Evolutionary conservation across 2,888 invertebrate species (phyloP), one percentile per base, ranked within the genome.

Genomic region (Mechanitis messenoides): DNA sequence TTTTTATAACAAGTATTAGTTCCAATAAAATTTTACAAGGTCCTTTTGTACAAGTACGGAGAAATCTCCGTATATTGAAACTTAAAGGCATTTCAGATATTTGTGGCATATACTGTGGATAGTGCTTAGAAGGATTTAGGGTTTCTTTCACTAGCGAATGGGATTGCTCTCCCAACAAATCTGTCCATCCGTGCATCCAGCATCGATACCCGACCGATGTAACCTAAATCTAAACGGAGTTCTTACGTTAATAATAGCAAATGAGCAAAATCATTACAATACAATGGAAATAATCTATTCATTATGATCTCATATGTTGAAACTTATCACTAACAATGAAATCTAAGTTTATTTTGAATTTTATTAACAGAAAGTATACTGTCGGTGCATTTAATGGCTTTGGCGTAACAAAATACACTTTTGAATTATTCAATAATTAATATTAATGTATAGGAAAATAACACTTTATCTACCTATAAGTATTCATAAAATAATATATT

Each of bases 11-110:
- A 89, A 87, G 83, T 86, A 87, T 74, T 74, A 74, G 83, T 88
- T 85, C 83, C 85, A 87, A 87, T 88, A 86, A 87, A 87, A 86
- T 86, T 84, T 87, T 85, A 86, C 85, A 87, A 84, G 83, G 87
- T 85, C 78, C 76, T 78, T 87, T 87, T 87, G 85, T 88, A 88
- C 87, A 88, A 84, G 82, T 83, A 79, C 82, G 80, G 85, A 84
- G 79, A 83, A 77, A 74, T 69, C 78, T 78, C 84, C 83, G 80
- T 69, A 72, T 74, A 74, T 76, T 79, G 79, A 78, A 83, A 85
- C 83, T 75, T 75, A 81, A 83, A 82, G 78, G 76, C 76, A 69
- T 72, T 79, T 79, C 78, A 77, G 77, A 79, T 79, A 79, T 71
- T 72, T 63, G 81, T 77, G 77, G 78, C 74, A 71, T 71, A 74